Base-by-base conservation (phyloP, 2,797 vertebrate genomes). In the Psittacula echo region DNA sequence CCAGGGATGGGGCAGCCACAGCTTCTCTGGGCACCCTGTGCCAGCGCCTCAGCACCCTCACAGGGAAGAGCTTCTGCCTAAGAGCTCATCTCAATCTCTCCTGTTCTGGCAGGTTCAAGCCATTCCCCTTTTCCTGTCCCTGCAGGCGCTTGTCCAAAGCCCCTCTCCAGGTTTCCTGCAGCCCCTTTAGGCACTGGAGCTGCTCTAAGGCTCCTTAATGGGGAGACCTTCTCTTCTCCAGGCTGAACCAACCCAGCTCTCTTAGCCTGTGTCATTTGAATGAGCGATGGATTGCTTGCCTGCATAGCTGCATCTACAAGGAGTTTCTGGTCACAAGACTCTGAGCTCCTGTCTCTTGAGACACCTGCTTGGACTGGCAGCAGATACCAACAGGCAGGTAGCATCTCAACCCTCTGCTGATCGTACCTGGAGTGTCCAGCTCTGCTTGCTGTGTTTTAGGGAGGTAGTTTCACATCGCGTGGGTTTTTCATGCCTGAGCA, bases 381-480 rank as follows among this genome's bases (percentile, higher is more conserved):
- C 62, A 91, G 87, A 76, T 37, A n/a, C 4, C 50, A 92, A 42
- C 65, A 37, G 82, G 67, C 54, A 68, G 67, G 83, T 66, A 50
- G 73, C 51, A 53, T 24, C 62, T 79, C 0, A 1, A 9, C 61
- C 39, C 47, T 73, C 56, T 87, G 85, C 78, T 53, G 37, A 45
- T 93, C 76, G 51, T 21, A 17, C 17, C 50, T 10, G 58, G 42
- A 58, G 42, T 18, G 45, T 39, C 79, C 79, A 83, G 51, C 60
- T 88, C 66, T 66, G 42, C 44, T 68, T 23, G 48, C 66, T 0
- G 3, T 34, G 12, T 27, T 56, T 15, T 45, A 39, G 62, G 26
- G 22, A 44, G 60, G 15, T 42, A 30, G 10, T 11, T 94, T 93
- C 32, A 3, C 44, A 12, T 5, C 0, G 0, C 17, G 11, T 5